phyloP scores from a whole-genome alignment of 2,888 invertebrate species.

The Trimorus sp. region DNA sequence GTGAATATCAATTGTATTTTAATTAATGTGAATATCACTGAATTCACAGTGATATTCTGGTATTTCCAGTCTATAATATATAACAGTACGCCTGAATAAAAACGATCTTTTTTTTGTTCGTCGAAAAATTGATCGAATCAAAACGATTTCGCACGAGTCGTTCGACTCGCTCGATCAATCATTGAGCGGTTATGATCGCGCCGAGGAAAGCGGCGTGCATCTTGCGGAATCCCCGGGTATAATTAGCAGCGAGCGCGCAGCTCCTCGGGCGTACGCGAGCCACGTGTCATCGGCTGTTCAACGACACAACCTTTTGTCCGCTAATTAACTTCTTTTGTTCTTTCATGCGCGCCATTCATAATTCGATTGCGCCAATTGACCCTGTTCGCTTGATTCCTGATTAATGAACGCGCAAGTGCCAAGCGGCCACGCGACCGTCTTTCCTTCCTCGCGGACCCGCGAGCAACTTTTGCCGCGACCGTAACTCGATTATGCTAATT shows the following conservation, averaged over 20 bases:
- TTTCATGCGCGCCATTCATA: constrained; percentile 44
- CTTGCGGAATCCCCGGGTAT: constrained; percentile 44
- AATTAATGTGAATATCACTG: no score
- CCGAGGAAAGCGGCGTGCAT: constrained; percentile 21
- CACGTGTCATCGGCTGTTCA: constrained; percentile 46
- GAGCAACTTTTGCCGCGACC: constrained; percentile 6
- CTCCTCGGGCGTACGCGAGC: constrained; percentile 17
- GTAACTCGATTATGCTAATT: constrained; percentile 52
- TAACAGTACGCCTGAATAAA: no score
- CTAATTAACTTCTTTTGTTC: constrained; percentile 63
- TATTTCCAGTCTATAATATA: no score
- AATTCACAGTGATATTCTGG: no score
- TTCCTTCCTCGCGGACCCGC: background rate
- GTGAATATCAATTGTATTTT: no score
- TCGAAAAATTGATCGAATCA: constrained; percentile 46
- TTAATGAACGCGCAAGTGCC: constrained; percentile 57
- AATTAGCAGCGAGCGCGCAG: constrained; percentile 45
- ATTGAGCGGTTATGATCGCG: constrained; percentile 34
- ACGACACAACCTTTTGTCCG: constrained; percentile 50
- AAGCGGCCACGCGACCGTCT: constrained; percentile 24
- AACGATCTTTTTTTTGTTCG: no score
- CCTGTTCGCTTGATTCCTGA: constrained; percentile 58
- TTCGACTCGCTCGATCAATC: constrained; percentile 35
- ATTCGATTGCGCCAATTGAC: constrained; percentile 61
- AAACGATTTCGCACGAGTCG: constrained; percentile 9